A percentile compares a stretch with the other conserved stretches of the same genome.
phyloP scores from a whole-genome alignment of 2,797 vertebrate species.

The Champsocephalus esox region DNA sequence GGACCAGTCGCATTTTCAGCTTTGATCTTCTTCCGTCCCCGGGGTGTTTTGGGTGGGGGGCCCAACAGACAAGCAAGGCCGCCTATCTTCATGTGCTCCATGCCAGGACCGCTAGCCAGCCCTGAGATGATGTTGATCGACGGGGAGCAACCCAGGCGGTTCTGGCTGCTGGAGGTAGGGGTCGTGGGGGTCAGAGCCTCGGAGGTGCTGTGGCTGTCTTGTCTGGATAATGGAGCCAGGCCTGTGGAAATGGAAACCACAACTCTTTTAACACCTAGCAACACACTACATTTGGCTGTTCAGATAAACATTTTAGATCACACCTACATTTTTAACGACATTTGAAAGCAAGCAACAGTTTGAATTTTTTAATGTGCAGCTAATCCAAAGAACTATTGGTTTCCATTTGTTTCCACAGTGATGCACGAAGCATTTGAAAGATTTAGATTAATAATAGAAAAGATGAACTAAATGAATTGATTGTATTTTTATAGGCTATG shows the following conservation, averaged over 20 bases:
- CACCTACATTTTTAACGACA: too few relatives aligned
- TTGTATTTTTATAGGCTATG: too few relatives aligned
- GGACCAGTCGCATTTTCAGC: slow-evolving; percentile 93
- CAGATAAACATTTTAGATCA: not conserved
- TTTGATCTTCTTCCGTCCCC: slow-evolving; percentile 98
- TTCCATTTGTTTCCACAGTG: too few relatives aligned
- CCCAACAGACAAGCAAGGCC: slow-evolving; percentile 93
- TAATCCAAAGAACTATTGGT: too few relatives aligned
- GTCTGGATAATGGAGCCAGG: slow-evolving; percentile 89
- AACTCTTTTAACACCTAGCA: not conserved
- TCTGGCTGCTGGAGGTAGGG: slow-evolving; percentile 94
- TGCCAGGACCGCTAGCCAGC: slow-evolving; percentile 91
- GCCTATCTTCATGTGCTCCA: slow-evolving; percentile 94
- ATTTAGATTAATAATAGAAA: too few relatives aligned
- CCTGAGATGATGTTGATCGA: slow-evolving; percentile 96
- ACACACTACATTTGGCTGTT: not conserved
- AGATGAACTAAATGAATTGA: too few relatives aligned
- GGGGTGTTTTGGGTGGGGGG: slow-evolving; percentile 90
- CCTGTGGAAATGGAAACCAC: slow-evolving; percentile 75
- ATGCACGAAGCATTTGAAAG: not conserved
- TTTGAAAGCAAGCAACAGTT: too few relatives aligned
- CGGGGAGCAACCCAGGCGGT: slow-evolving; percentile 92
- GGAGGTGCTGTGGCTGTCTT: slow-evolving; percentile 89
- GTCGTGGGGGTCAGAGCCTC: slow-evolving; percentile 94
- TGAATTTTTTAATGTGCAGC: too few relatives aligned